Evolutionary conservation across 2,797 vertebrate genomes (phyloP), one percentile per base, ranked within the genome.

Genomic region (Pipistrellus nathusii): DNA sequence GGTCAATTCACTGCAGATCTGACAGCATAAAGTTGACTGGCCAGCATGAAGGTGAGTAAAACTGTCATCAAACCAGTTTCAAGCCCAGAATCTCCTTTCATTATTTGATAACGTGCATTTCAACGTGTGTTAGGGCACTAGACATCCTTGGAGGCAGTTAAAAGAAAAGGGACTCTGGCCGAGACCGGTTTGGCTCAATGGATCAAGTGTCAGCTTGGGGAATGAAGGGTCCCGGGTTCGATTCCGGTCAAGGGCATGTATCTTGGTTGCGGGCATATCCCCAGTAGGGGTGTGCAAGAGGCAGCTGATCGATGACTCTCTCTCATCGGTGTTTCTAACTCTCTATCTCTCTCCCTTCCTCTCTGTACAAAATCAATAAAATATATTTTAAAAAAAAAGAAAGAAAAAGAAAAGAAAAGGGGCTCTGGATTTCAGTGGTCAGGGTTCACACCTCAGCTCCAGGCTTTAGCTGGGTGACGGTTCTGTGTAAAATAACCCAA

Each of bases 371-470:
- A n/a, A n/a, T n/a, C n/a, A n/a, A n/a, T n/a, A n/a, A n/a, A n/a
- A n/a, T n/a, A n/a, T n/a, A n/a, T n/a, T n/a, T n/a, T n/a, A n/a
- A n/a, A n/a, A n/a, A n/a, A n/a, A n/a, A n/a, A n/a, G n/a, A n/a
- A n/a, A n/a, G n/a, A n/a, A n/a, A n/a, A n/a, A n/a, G n/a, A 32
- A 95, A 72, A 93, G 64, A 14, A 15, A 72, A 72, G 57, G 35
- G 35, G 23, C 46, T 88, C 82, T 53, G 59, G 85, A 77, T 30
- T 82, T 85, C 27, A 44, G 14, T 62, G 38, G 8, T 77, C n/a
- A 18, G 55, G 23, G 69, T 55, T 92, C 85, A 71, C 62, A 73
- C 4, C 10, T 30, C 57, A 87, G 15, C 46, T 72, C 66, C 15
- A 30, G 2, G 23, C 41, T 83, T 35, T 23, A 80, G 83, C 53